Base-by-base conservation (phyloP, 2,888 invertebrate genomes). In the Ichneumon xanthorius region DNA sequence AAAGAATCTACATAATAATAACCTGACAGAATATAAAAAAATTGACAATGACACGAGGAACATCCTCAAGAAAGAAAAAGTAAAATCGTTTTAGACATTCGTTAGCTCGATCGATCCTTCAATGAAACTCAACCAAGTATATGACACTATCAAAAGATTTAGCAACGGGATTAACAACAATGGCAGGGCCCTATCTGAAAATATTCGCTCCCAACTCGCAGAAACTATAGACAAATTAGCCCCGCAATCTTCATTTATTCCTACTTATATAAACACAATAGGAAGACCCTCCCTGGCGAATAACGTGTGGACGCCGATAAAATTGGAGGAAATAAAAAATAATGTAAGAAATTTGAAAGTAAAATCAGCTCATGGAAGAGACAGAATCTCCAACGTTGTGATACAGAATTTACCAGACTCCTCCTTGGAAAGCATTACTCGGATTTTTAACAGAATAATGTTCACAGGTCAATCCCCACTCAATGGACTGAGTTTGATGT, bases 401-500 rank as follows among this genome's bases (percentile, higher is more conserved):
- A 76, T 82, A 14, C 63, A 70, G 70, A 68, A 76, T 11, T 30
- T 82, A n/a, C 81, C 85, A 11, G 70, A 68, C 14, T 30, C 63
- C 5, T 33, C 67, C 9, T 11, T 78, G 5, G 65, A 67, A 58
- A 26, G 19, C 6, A 19, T 85, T 6, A 67, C 48, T 37, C 26
- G 72, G 0, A 55, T 81, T 7, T 81, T 81, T 16, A 81, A 78
- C 58, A 77, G 58, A 37, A 68, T 72, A 14, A 50, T 81, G 55
- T 53, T 63, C 7, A 61, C 81, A 61, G 78, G 85, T 14, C n/a
- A 5, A 81, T 71, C 14, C 81, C 78, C 2, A 48, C 40, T 0
- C 63, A 72, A 37, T 81, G 85, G 85, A 77, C 30, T 5, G 30
- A 67, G 2, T 77, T 50, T 33, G 61, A 84, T 37, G 67, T 84